Evolutionary conservation across 1,140 invertebrate species (phyloP).

Genomic region (Drosophila tristis): DNA sequence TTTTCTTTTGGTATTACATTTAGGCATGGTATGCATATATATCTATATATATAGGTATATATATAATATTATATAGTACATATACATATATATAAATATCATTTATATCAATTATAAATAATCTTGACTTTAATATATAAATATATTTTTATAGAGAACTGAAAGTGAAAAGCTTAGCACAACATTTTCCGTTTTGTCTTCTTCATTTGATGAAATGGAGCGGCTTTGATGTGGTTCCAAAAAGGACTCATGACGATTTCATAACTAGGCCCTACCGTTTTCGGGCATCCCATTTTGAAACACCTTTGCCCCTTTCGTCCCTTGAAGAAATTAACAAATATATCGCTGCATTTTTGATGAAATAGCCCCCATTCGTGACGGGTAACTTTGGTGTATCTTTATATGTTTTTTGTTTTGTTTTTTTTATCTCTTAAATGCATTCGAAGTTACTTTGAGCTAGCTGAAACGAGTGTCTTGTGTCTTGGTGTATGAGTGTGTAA

Average conservation of each 20-base stretch:
- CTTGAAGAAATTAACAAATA: conserved; percentile 12
- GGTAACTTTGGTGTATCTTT: conserved; percentile 26
- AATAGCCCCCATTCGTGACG: conserved; percentile 12
- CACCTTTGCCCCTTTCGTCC: neutral
- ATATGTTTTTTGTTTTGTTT: conserved; percentile 11
- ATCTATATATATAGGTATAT: conserved; percentile 16
- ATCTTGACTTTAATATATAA: conserved; percentile 60
- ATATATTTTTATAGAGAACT: conserved; percentile 56
- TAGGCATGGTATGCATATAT: conserved; percentile 52
- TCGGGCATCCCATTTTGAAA: conserved; percentile 7
- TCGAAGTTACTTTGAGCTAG: conserved; percentile 77
- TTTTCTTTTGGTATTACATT: conserved; percentile 48
- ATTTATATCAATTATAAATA: conserved; percentile 63
- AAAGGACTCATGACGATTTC: neutral
- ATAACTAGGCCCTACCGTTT: neutral
- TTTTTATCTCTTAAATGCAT: conserved; percentile 65
- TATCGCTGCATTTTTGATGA: conserved; percentile 33
- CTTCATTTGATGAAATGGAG: conserved; percentile 17
- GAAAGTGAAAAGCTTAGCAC: conserved; percentile 71
- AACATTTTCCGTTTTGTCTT: conserved; percentile 44
- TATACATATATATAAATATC: conserved; percentile 69
- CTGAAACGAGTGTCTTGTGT: conserved; percentile 63
- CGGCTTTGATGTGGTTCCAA: conserved; percentile 8
- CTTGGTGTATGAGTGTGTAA: conserved; percentile 49
- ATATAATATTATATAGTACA: conserved; percentile 67